Evolutionary conservation across 2,113 vertebrate species (phyloP).

Genomic region (Eulacestoma nigropectus): DNA sequence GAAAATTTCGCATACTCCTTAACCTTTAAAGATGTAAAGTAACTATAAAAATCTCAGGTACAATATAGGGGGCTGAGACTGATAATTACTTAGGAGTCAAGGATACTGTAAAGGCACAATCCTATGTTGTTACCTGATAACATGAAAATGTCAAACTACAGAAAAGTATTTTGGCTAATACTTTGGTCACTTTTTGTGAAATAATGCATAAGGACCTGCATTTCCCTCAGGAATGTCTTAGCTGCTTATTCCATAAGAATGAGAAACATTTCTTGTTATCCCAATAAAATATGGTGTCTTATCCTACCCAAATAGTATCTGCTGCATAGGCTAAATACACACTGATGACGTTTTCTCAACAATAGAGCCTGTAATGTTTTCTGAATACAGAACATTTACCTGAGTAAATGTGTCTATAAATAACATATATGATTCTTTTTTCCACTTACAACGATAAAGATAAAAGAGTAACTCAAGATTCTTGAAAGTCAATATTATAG

Average conservation of each 20-base stretch:
- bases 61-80: not conserved
- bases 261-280: not conserved
- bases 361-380: not conserved
- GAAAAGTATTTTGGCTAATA: not conserved
- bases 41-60: not conserved
- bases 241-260: not conserved
- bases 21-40: not conserved
- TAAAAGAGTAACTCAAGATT: not conserved
- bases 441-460: not conserved
- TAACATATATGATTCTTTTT: not conserved
- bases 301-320: not conserved
- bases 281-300: not conserved
- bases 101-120: not conserved
- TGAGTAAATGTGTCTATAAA: not conserved
- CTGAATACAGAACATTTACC: not conserved
- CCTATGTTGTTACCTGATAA: not conserved
- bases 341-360: not conserved
- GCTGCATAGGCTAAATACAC: not conserved
- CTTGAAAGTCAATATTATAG: not conserved
- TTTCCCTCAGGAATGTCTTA: not conserved
- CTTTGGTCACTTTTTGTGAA: not conserved
- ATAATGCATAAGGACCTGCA: not conserved
- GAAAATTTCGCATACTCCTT: not conserved
- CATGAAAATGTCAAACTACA: not conserved
- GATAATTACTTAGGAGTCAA: not conserved